These are phyloP conservation scores for Syncerus caffer DNA, from an alignment of 2,797 vertebrate genomes.

Conservation along the genomic window DNA sequence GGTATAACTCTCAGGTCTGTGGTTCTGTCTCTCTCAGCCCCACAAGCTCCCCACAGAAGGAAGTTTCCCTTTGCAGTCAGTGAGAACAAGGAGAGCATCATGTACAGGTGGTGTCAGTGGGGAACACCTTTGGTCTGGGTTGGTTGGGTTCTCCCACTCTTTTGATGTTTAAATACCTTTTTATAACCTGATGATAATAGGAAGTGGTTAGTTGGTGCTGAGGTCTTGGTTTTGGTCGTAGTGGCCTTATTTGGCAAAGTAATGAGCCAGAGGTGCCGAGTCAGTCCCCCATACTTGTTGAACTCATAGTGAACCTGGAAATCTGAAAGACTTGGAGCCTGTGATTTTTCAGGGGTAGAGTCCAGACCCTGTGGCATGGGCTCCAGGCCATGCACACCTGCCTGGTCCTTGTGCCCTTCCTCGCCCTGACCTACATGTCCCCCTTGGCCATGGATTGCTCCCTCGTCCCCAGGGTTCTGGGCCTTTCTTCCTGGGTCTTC, in stretches of 20 bases:
- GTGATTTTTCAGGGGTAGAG: background rate
- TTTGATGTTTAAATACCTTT: background rate
- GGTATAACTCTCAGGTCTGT: background rate
- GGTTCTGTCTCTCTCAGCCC: background rate
- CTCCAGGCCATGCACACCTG: background rate
- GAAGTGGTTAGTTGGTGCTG: too few species aligned
- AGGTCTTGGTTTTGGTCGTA: background rate
- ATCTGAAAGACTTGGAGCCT: background rate
- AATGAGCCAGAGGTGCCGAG: background rate
- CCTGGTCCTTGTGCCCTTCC: rapidly evolving
- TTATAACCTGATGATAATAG: background rate
- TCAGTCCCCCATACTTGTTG: background rate
- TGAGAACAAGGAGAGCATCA: background rate
- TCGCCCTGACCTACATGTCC: rapidly evolving
- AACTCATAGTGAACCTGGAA: background rate
- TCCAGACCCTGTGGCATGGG: background rate
- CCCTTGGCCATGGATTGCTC: rapidly evolving
- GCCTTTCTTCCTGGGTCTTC: background rate
- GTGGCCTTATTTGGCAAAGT: background rate
- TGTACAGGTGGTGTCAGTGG: background rate
- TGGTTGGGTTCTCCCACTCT: background rate
- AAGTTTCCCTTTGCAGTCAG: background rate
- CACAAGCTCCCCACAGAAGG: background rate
- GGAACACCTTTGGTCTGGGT: background rate
- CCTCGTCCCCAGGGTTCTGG: background rate